Evolutionary conservation across 2,888 invertebrate species (phyloP).

Genomic region (Latrodectus elegans): DNA sequence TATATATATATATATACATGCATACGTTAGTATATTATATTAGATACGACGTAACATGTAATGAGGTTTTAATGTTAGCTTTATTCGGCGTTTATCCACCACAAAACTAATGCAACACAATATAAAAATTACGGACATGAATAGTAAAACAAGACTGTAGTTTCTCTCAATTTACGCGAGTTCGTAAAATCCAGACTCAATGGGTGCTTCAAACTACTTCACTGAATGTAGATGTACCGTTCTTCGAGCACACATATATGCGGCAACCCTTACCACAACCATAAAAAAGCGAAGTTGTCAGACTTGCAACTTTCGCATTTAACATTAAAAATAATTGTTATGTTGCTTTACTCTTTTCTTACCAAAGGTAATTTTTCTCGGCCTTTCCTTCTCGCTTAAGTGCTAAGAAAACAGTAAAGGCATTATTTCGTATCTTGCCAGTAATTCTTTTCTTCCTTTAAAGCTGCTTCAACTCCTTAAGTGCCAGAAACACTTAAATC

Average conservation of each 20-base stretch:
- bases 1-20: too few species aligned
- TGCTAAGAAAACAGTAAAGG: constrained; percentile 52
- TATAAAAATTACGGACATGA: too few species aligned
- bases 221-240: constrained; percentile 16
- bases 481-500: constrained; percentile 66
- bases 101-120: too few species aligned
- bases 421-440: constrained; percentile 29
- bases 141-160: too few species aligned
- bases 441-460: constrained; percentile 61
- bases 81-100: too few species aligned
- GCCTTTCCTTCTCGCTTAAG: constrained; percentile 60
- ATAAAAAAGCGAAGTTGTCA: constrained; percentile 26
- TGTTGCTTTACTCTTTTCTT: constrained; percentile 47
- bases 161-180: too few species aligned
- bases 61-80: too few species aligned
- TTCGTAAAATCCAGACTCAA: too few species aligned
- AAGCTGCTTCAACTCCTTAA: constrained; percentile 58
- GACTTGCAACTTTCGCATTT: constrained; percentile 32
- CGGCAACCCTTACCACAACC: not conserved
- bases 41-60: too few species aligned
- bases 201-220: not conserved
- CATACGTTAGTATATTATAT: too few species aligned
- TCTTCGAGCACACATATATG: not conserved
- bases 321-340: constrained; percentile 68
- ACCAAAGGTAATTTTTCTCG: constrained; percentile 59